phyloP scores from a whole-genome alignment of 2,797 vertebrate genomes.

The Toxotes lorentzi region DNA sequence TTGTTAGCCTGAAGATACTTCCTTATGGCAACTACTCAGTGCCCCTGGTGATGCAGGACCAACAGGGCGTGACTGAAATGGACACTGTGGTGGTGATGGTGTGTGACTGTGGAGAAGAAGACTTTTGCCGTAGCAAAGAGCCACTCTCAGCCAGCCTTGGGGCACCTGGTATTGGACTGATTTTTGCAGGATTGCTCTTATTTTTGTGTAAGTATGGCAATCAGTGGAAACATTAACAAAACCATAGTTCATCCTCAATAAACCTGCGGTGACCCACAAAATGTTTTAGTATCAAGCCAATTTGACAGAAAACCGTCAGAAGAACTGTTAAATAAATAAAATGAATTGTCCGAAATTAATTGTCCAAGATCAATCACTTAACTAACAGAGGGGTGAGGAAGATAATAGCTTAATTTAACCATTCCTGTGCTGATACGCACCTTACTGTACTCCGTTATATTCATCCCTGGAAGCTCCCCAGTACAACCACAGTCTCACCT shows the following conservation, averaged over 20 bases:
- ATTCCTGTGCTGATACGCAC: background rate
- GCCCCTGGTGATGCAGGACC: constrained; percentile 84
- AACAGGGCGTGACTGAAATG: constrained; percentile 71
- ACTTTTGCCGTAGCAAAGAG: constrained; percentile 57
- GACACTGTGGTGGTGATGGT: constrained; percentile 76
- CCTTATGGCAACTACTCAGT: constrained; percentile 82
- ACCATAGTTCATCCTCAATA: background rate
- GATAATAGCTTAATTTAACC: background rate
- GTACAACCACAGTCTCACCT: background rate
- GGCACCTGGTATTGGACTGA: constrained; percentile 61
- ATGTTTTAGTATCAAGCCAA: background rate
- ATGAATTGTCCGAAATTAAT: too few species aligned
- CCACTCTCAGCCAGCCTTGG: constrained; percentile 43
- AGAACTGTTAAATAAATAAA: too few species aligned
- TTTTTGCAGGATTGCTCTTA: constrained; percentile 73
- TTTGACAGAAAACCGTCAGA: background rate
- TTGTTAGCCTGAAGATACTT: constrained; percentile 78
- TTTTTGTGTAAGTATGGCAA: constrained; percentile 83
- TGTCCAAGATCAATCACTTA: background rate
- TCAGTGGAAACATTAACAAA: background rate
- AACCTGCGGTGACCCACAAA: background rate
- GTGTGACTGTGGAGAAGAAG: constrained; percentile 80
- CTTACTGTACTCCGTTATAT: background rate
- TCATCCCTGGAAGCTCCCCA: background rate
- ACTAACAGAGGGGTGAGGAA: background rate